Evolutionary conservation across 30 jellyfish, hydroid and myxozoan species (phyloP), one percentile per base, ranked within the genome.

Genomic region (Sanderia malayensis): DNA sequence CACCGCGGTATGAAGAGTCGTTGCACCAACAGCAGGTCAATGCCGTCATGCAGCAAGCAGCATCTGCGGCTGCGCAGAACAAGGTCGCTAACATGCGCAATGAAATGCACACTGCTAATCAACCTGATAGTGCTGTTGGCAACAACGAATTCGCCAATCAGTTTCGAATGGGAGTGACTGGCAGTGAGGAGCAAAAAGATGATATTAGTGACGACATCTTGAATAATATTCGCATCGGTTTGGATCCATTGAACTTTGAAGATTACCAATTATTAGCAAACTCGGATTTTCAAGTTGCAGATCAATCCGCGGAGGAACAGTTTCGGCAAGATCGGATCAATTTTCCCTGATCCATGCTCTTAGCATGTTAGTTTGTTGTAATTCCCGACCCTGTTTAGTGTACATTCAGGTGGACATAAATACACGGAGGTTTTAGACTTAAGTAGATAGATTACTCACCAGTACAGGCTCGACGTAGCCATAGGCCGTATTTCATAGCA

Each of bases 191-290:
- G 49, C 92, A 68, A 46, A 70, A 72, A 21, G 88, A 74, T 67
- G 96, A 92, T 62, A 15, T 92, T n/a, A 77, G 95, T 20, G 96
- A 92, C 52, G 98, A 94, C 1, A 95, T 79, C 46, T 80, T 92
- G 76, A 79, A 92, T 72, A 76, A 84, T 46, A 95, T 92, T 41
- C 80, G 98, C 17, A 86, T 84, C 7, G 93, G 95, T 19, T 75
- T 92, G 23, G 98, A 85, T 53, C 98, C 98, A 10, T 63, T 92
- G 68, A 94, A 92, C 45, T 87, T 80, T 60, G 94, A 81, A 25
- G 96, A 80, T 67, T 68, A 84, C 45, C 98, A 81, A 45, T 46
- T 92, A 37, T 73, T 92, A 30, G 76, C 92, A 2, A 75, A 80
- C 67, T 95, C 89, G 62, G 84, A 83, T 61, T 30, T 95, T 28